Percentiles rank a stretch among this genome's conserved stretches.
Conservation (phyloP, 2,113 vertebrate species). For the Coregonus clupeaformis region DNA sequence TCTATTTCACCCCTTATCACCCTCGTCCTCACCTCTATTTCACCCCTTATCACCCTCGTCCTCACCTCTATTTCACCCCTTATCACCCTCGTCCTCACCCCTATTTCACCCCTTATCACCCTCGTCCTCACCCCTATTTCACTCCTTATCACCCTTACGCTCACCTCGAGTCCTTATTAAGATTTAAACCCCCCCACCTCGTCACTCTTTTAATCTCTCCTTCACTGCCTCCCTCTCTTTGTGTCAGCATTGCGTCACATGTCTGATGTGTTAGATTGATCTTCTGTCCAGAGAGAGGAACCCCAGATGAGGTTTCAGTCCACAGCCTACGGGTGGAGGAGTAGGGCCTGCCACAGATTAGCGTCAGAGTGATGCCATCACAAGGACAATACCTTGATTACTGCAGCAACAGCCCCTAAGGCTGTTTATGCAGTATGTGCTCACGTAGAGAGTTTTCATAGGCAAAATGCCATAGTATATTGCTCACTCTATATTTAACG, state of each 20-base stretch:
- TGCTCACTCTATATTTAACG: no score
- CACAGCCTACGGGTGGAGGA: slow-evolving; percentile 18
- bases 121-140: neutral
- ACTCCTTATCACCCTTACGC: neutral
- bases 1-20: no score
- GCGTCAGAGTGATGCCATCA: slow-evolving; percentile 59
- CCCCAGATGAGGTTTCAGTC: slow-evolving; percentile 3
- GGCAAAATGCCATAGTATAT: no score
- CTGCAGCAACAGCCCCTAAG: slow-evolving; percentile 4
- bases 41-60: no score
- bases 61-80: no score
- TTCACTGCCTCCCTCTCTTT: slow-evolving; percentile 12
- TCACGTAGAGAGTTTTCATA: no score
- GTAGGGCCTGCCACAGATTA: slow-evolving; percentile 47
- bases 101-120: no score
- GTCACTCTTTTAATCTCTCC: slow-evolving; percentile 40
- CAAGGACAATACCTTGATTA: slow-evolving; percentile 40
- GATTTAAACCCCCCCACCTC: neutral
- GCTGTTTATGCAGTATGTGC: no score
- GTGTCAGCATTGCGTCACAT: slow-evolving; percentile 39
- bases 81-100: no score
- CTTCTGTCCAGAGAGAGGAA: slow-evolving; percentile 46
- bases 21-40: no score
- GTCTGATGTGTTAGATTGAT: slow-evolving; percentile 58
- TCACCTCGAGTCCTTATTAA: slow-evolving; percentile 1